Base-by-base conservation (phyloP, 1,140 invertebrate genomes). In the Cydia amplana region DNA sequence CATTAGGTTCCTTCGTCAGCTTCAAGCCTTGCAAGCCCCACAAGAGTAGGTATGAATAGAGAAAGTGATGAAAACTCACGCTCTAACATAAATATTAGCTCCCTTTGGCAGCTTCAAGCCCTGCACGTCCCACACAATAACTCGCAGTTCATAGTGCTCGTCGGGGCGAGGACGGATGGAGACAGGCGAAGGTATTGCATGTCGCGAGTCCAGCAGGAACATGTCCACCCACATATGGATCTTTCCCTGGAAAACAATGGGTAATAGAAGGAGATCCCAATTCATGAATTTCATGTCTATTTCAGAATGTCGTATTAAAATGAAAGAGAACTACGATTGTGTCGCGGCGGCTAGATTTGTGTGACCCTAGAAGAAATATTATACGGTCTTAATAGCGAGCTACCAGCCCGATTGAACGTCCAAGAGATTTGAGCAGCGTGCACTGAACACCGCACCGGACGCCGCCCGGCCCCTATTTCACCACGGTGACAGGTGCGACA, bases 211-310 rank as follows among this genome's bases (percentile, higher is more conserved):
- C 20, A 96, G 94, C 51, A 93, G 92, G 87, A 97, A 98, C 91
- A 98, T 96, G 86, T 99, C 98, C 9, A 98, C 93, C 97, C 97
- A 98, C 93, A 98, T 94, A 88, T 98, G 96, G 32, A 98, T 83
- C 93, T 97, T 97, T 18, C 98, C 97, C 96, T 97, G 79, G 32
- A 32, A 32, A 32, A 32, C 6, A 32, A 32, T 6, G 32, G 46
- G 7, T 25, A 70, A 72, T 64, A 72, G 4, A 3, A 23, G 28
- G 28, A 28, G 23, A 23, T 6, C 4, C 12, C 9, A 23, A 6
- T 23, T 7, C 18, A 18, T 60, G 16, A 20, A 32, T 32, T 32
- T 32, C 32, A 28, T 28, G 28, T 28, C 28, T 28, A 4, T 28
- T 28, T 28, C 28, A 28, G 28, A 4, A 28, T 28, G 28, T 28